Percentiles rank a stretch among this genome's conserved stretches.
These are phyloP conservation scores for Callaeas wilsoni DNA, from an alignment of 2,113 vertebrate genomes.

Conservation along the genomic window DNA sequence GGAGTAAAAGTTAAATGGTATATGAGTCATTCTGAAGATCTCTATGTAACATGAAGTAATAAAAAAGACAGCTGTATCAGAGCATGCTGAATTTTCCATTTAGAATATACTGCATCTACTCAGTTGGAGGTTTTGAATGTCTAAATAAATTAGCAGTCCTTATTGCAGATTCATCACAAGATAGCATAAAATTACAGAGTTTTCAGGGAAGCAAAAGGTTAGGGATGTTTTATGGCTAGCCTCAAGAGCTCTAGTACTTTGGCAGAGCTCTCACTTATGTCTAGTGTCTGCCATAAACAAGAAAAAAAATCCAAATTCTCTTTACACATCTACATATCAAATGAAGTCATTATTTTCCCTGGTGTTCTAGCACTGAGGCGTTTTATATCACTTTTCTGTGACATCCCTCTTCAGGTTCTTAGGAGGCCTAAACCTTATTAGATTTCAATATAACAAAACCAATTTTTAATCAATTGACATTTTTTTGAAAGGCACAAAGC, in stretches of 20 bases:
- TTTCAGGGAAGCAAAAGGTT: background rate
- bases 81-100: background rate
- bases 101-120: background rate
- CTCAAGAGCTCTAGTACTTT: background rate
- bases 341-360: background rate
- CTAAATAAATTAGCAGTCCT: conserved; percentile 19
- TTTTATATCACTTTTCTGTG: background rate
- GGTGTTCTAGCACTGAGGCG: background rate
- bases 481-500: background rate
- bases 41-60: background rate
- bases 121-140: background rate
- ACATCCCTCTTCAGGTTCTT: background rate
- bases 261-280: background rate
- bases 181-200: background rate
- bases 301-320: background rate
- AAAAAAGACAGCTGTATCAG: background rate
- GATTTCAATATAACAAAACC: background rate
- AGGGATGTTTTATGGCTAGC: background rate
- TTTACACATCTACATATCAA: background rate
- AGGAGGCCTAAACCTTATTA: background rate
- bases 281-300: background rate
- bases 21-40: background rate
- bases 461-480: background rate
- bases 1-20: background rate
- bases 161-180: background rate